Evolutionary conservation across 2,888 invertebrate genomes (phyloP).

Genomic region (Pseudanteris insignis): DNA sequence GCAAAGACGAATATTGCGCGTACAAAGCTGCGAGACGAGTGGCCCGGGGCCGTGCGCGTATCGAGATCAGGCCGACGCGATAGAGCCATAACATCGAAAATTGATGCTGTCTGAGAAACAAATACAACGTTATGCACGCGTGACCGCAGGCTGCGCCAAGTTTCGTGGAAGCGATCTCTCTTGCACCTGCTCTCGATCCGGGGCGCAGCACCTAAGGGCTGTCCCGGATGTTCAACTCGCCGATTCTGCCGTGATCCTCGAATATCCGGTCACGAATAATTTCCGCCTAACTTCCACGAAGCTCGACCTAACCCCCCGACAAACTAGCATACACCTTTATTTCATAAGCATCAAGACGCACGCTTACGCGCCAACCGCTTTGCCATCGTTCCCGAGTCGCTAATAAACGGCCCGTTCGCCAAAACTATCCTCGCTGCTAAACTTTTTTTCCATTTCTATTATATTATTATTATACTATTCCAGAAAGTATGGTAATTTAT

Average conservation of each 20-base stretch:
- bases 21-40: slow-evolving; percentile 18
- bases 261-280: slow-evolving; percentile 45
- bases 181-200: slow-evolving; percentile 50
- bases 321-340: slow-evolving; percentile 22
- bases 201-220: slow-evolving; percentile 34
- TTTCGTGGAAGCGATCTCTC: slow-evolving; percentile 59
- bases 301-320: slow-evolving; percentile 18
- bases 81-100: slow-evolving; percentile 58
- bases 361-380: too few relatives aligned
- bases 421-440: too few relatives aligned
- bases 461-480: too few relatives aligned
- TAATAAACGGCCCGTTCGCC: too few relatives aligned
- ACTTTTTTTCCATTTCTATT: too few relatives aligned
- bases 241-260: slow-evolving; percentile 28
- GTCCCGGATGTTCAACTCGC: slow-evolving; percentile 43
- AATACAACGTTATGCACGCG: slow-evolving; percentile 48
- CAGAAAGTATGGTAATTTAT: too few relatives aligned
- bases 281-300: slow-evolving; percentile 35
- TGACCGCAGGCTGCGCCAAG: slow-evolving; percentile 51
- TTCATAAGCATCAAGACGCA: slow-evolving; percentile 22
- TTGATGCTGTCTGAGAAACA: slow-evolving; percentile 56
- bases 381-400: too few relatives aligned
- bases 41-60: slow-evolving; percentile 43
- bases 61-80: slow-evolving; percentile 50
- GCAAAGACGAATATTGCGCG: too few relatives aligned